Base-by-base conservation (phyloP, 2,888 invertebrate genomes). In the Caprella mutica region DNA sequence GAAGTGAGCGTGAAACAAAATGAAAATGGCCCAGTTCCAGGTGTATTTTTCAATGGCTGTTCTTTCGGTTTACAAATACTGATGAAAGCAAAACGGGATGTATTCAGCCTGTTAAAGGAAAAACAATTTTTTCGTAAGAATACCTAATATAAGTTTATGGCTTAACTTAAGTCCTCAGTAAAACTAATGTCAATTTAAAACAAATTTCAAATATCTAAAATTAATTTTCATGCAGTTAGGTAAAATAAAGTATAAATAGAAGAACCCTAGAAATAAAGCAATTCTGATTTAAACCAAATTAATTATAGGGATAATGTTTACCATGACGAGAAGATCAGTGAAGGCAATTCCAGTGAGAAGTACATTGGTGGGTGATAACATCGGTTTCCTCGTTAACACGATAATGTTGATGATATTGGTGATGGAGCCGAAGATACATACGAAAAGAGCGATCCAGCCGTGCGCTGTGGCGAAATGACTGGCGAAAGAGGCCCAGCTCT, bases 371-470 rank as follows among this genome's bases (percentile, higher is more conserved):
- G 93, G 85, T 58, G 89, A 88, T 63, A 80, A 77, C 91, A 94
- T 93, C 72, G 92, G 89, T 29, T 85, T 82, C 14, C 89, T 81
- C 8, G 91, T 86, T 53, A 94, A 77, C 12, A 94, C 90, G 39
- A 86, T 83, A 64, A 94, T 86, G 74, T 93, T 94, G 68, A 93
- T 79, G n/a, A 85, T 80, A 72, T 93, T 94, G 58, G 91, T 87
- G 39, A 91, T 80, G 39, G 89, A 86, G 50, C 93, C 93, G 70
- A 92, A 84, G 54, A 88, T 76, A 74, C 93, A 93, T 63, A 94
- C 89, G 53, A 86, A 76, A 38, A 92, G 76, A 61, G 88, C 87
- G 54, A 86, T 79, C 73, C 86, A 87, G 38, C 92, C 92, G 71
- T 94, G 93, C 56, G 86, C 71, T 19, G 79, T 76, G 59, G 80